Evolutionary conservation across 23 tunicate genomes (phyloP).

Genomic region (Oikopleura dioica): DNA sequence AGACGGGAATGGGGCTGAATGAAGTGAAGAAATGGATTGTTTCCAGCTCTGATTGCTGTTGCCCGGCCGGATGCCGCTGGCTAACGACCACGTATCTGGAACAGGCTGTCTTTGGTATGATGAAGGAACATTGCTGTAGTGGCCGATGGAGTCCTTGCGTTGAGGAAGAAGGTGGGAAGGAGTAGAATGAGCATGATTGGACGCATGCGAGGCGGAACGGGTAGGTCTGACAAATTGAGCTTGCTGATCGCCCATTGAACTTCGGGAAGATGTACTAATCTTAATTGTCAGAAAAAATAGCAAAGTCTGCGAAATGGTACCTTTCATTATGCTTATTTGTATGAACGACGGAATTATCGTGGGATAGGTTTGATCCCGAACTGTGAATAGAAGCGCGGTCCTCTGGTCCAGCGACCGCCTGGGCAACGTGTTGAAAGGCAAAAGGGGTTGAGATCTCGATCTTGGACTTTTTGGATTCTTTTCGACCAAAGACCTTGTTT

Average conservation of each 20-base stretch:
- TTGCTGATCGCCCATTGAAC: constrained; percentile 6
- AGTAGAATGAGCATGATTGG: too few species aligned
- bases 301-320: too few species aligned
- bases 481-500: neutral
- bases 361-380: neutral
- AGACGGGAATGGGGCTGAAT: neutral
- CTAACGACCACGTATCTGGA: too few species aligned
- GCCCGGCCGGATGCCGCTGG: too few species aligned
- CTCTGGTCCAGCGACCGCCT: constrained; percentile 3
- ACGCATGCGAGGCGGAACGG: neutral
- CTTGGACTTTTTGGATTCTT: constrained; percentile 1
- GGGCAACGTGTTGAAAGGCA: constrained; percentile 13
- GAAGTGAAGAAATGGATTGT: constrained; percentile 2
- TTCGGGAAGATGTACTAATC: neutral
- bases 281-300: neutral
- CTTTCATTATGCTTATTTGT: too few species aligned
- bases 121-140: too few species aligned
- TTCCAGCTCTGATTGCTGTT: neutral
- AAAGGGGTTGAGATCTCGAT: neutral
- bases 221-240: neutral
- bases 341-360: too few species aligned
- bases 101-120: too few species aligned
- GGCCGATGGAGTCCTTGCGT: too few species aligned
- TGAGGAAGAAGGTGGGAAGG: too few species aligned
- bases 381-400: constrained; percentile 13